phyloP scores from a whole-genome alignment of 2,113 vertebrate genomes.

The Galemys pyrenaicus region DNA sequence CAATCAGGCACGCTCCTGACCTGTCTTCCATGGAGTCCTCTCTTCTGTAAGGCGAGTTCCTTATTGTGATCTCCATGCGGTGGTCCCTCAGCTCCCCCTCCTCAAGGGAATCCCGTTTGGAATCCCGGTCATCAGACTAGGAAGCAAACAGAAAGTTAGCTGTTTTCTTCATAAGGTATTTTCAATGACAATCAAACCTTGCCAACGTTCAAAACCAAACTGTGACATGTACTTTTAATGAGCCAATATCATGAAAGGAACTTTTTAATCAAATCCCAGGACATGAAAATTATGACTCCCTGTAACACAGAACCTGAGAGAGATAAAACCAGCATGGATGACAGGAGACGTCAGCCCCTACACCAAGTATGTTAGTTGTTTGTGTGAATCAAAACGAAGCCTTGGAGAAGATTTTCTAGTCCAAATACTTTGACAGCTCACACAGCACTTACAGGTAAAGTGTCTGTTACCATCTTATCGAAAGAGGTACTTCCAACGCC shows the following conservation, averaged over 20 bases:
- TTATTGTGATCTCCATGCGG: slow-evolving; percentile 98
- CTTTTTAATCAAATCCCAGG: neutral
- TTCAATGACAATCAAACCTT: neutral
- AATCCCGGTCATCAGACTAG: slow-evolving; percentile 98
- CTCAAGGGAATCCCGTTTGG: slow-evolving; percentile 97
- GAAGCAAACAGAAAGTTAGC: neutral
- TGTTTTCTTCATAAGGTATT: neutral
- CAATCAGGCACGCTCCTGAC: slow-evolving; percentile 74
- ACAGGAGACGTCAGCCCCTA: neutral
- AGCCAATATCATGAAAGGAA: neutral
- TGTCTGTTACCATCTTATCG: neutral
- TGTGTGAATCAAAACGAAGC: neutral
- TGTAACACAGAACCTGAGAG: neutral
- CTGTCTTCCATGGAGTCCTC: slow-evolving; percentile 97
- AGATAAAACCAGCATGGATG: neutral
- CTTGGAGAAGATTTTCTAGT: neutral
- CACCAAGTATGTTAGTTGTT: neutral
- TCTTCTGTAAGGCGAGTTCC: slow-evolving; percentile 95
- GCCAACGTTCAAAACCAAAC: neutral
- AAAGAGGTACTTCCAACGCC: neutral
- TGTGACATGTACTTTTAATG: neutral
- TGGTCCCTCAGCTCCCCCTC: slow-evolving; percentile 99
- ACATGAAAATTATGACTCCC: neutral
- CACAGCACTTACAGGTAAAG: neutral
- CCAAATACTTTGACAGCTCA: neutral